phyloP scores from a whole-genome alignment of 2,113 vertebrate genomes.

The Aegotheles bennettii region DNA sequence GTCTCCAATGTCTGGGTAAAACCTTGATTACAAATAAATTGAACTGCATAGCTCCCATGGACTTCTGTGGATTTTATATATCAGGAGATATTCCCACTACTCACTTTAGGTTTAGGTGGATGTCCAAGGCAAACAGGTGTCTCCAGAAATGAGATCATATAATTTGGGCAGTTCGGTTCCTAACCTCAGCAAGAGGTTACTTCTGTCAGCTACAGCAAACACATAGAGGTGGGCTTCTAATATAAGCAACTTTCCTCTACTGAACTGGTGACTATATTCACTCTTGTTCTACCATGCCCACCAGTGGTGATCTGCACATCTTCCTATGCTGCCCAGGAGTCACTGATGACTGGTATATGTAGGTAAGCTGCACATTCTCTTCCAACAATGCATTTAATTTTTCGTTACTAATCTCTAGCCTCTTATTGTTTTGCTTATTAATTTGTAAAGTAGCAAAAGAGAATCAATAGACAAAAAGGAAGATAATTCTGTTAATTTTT shows the following conservation, averaged over 20 bases:
- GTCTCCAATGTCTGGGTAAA: not conserved
- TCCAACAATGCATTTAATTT: not conserved
- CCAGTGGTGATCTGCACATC: not conserved
- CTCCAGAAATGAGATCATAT: not conserved
- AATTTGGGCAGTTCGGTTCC: not conserved
- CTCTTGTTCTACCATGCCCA: not conserved
- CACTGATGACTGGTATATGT: not conserved
- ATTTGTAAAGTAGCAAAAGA: not conserved
- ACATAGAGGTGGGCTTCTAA: not conserved
- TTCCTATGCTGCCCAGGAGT: not conserved
- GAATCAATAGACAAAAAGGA: constrained; percentile 34
- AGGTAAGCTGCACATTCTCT: not conserved
- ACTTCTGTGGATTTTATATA: not conserved
- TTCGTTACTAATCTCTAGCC: not conserved
- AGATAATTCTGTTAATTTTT: constrained; percentile 28
- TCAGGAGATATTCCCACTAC: not conserved
- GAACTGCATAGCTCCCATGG: not conserved
- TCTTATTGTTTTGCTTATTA: constrained; percentile 1
- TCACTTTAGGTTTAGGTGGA: not conserved
- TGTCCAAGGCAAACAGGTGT: not conserved
- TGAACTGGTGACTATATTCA: not conserved
- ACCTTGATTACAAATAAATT: not conserved
- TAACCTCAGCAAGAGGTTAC: not conserved
- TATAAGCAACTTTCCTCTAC: accelerated
- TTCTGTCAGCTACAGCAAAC: not conserved